Percentiles rank a stretch among this genome's conserved stretches.
Evolutionary conservation across 2,113 vertebrate species (phyloP).

Genomic region (Nicator chloris): DNA sequence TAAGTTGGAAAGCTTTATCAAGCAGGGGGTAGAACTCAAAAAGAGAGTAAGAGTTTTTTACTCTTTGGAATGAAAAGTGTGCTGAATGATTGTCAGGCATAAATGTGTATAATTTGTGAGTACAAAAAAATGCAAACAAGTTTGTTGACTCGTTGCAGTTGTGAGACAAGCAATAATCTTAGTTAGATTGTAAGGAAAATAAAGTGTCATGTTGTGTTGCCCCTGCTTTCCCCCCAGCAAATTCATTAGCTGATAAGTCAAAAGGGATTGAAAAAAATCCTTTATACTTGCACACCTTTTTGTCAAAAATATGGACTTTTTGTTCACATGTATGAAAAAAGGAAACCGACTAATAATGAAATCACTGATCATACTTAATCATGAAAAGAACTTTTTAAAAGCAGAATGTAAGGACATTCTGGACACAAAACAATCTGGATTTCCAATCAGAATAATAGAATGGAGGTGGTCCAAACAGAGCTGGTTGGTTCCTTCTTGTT

Average conservation of each 20-base stretch:
- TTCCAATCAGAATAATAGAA: background rate
- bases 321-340: background rate
- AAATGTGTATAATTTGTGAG: background rate
- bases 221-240: fast-evolving
- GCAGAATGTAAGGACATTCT: background rate
- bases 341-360: background rate
- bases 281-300: background rate
- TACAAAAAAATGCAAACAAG: background rate
- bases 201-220: background rate
- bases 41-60: background rate
- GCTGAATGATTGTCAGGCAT: background rate
- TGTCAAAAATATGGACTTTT: background rate
- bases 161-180: background rate
- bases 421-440: background rate
- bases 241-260: background rate
- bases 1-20: background rate
- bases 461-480: background rate
- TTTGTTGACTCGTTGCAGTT: background rate
- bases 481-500: background rate
- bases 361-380: background rate
- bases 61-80: background rate
- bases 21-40: background rate
- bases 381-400: background rate
- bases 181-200: background rate
- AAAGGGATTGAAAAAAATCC: background rate